Evolutionary conservation across 2,113 vertebrate genomes (phyloP), one percentile per base, ranked within the genome.

Genomic region (Geococcyx californianus): DNA sequence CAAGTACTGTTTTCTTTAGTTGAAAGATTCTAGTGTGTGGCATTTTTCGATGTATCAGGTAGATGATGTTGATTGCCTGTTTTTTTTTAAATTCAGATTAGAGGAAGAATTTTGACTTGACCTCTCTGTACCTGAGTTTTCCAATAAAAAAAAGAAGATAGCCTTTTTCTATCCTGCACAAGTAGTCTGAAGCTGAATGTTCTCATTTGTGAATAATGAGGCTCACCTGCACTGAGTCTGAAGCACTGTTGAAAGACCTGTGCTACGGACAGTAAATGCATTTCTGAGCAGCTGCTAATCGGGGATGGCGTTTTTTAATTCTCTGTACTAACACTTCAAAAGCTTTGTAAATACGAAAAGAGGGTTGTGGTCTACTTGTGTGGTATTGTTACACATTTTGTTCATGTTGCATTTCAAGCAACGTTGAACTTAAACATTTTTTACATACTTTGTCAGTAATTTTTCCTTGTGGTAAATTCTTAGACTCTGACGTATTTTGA

Each of bases 381-480:
- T 90, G 94, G 92, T 66, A 69, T 51, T 75, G 54, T 72, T 92
- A 63, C 4, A 13, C 45, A 42, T 67, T 94, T 94, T 90, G 26
- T 88, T 83, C 42, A 25, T 73, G 54, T 77, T 89, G 38, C 59
- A 52, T 90, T 96, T 93, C 69, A 79, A 91, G 80, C 83, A 58
- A 64, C 36, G 52, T 70, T 82, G 76, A 94, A 82, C 36, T 36
- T 95, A 92, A 68, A 80, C 68, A 75, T 89, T 96, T 84, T 93
- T 96, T 36, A 79, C 56, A 74, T 83, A 87, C 93, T 96, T 96
- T 80, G 63, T 79, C 64, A 70, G 62, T 94, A 49, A 38, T 90
- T 95, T 96, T 96, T 69, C 59, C 55, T 94, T 51, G 92, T 60
- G 86, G 92, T 93, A 86, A 70, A 93, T 93, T 87, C 75, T 95